phyloP scores from a whole-genome alignment of 2,113 vertebrate genomes.

The Pterocles burchelli region DNA sequence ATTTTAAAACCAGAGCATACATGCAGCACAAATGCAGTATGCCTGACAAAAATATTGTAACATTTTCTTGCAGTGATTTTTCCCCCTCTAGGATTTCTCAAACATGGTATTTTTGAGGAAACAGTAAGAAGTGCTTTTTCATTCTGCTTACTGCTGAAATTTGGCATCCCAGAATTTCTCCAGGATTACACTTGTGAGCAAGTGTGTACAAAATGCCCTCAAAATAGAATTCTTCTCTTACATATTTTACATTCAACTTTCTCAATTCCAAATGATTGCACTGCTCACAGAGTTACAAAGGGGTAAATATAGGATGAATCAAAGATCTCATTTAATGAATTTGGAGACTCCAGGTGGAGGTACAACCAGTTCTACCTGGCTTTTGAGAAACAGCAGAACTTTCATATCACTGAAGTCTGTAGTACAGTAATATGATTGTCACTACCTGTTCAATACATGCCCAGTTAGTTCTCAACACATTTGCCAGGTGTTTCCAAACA shows the following conservation, averaged over 20 bases:
- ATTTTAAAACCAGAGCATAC: background rate
- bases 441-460: background rate
- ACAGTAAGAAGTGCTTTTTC: background rate
- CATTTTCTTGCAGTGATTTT: background rate
- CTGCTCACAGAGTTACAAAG: background rate
- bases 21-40: background rate
- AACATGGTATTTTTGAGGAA: conserved; percentile 25
- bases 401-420: background rate
- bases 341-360: background rate
- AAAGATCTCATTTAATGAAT: background rate
- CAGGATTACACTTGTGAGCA: background rate
- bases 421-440: background rate
- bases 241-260: background rate
- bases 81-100: background rate
- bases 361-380: background rate
- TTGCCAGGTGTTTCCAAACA: background rate
- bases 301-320: background rate
- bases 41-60: conserved; percentile 17
- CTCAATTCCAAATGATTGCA: background rate
- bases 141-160: background rate
- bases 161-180: background rate
- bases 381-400: background rate
- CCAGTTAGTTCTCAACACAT: background rate
- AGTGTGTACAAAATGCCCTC: background rate
- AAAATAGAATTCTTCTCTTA: background rate